Conservation (phyloP, 2,888 invertebrate genomes). For the Unio pictorum region DNA sequence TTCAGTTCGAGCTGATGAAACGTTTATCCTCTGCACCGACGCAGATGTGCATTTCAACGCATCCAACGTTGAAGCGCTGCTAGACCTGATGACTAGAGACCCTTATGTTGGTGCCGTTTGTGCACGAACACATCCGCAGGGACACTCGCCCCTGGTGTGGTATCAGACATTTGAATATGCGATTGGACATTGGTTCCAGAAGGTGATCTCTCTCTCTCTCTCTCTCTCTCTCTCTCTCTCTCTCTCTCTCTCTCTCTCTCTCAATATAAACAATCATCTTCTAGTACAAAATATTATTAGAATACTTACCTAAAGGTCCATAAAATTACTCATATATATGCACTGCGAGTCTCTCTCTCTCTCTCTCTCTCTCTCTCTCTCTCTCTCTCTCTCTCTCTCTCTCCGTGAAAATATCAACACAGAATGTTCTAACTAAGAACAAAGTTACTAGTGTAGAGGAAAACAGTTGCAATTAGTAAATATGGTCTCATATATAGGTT, state of each 20-base stretch:
- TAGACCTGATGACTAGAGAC: constrained; percentile 60
- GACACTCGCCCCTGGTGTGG: constrained; percentile 57
- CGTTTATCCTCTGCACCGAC: constrained; percentile 59
- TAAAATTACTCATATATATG: no score
- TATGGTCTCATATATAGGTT: no score
- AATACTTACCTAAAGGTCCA: no score
- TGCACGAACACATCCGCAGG: constrained; percentile 58
- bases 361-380: no score
- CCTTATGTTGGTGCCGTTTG: constrained; percentile 58
- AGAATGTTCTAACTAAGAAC: no score
- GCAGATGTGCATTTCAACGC: constrained; percentile 60
- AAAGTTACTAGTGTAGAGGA: no score
- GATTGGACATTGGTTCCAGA: constrained; percentile 64
- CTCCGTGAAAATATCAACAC: no score
- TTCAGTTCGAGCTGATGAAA: constrained; percentile 21
- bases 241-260: not conserved
- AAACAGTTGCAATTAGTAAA: no score
- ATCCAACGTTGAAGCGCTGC: constrained; percentile 54
- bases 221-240: not conserved
- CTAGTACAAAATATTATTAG: no score
- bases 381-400: no score
- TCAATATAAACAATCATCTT: no score
- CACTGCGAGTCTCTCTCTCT: no score
- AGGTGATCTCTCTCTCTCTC: constrained; percentile 31
- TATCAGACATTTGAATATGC: constrained; percentile 63